phyloP scores from a whole-genome alignment of 2,797 vertebrate genomes.

The Lithobates pipiens region DNA sequence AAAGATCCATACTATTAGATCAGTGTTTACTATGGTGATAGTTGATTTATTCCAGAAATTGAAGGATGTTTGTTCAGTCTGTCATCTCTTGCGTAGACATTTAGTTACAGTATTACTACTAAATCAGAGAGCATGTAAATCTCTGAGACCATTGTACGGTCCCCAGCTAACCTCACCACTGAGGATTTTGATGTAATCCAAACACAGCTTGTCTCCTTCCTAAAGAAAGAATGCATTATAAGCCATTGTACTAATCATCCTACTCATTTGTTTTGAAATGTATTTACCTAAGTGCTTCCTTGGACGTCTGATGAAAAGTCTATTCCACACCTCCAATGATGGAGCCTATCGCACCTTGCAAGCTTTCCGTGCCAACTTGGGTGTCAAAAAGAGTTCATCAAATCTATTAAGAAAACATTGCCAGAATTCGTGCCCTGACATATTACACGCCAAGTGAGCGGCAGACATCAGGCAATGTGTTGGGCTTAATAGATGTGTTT shows the following conservation, averaged over 20 bases:
- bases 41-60: constrained; percentile 10
- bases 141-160: constrained; percentile 11
- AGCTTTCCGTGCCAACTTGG: constrained; percentile 76
- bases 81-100: constrained; percentile 7
- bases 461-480: constrained; percentile 71
- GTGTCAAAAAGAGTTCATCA: constrained; percentile 94
- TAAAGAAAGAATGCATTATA: constrained; percentile 53
- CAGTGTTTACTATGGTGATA: neutral
- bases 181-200: constrained; percentile 40
- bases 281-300: constrained; percentile 62
- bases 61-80: neutral
- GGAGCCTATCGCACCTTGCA: constrained; percentile 73
- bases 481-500: constrained; percentile 64
- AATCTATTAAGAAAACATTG: constrained; percentile 78
- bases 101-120: neutral
- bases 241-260: constrained; percentile 25
- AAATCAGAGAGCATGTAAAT: neutral
- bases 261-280: constrained; percentile 57
- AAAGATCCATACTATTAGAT: neutral
- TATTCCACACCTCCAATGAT: constrained; percentile 68
- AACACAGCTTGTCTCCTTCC: constrained; percentile 51
- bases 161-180: constrained; percentile 18
- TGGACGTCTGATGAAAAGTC: constrained; percentile 67
- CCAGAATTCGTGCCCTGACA: constrained; percentile 90
- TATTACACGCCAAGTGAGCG: constrained; percentile 77